phyloP scores from a whole-genome alignment of 2,888 invertebrate species.

The Euproctis similis region DNA sequence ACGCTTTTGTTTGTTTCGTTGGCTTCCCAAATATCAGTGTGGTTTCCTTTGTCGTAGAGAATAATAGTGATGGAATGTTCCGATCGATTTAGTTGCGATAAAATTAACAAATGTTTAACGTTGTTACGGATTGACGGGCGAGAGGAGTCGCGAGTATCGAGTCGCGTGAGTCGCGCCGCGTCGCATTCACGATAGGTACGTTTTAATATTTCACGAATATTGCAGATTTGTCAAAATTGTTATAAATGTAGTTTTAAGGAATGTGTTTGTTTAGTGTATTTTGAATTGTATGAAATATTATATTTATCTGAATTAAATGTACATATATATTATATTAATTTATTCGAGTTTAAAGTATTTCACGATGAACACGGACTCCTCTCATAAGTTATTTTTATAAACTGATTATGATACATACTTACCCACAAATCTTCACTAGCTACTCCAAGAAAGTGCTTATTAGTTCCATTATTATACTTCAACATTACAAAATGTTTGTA shows the following conservation, averaged over 20 bases:
- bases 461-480: conserved; percentile 73
- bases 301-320: conserved; percentile 27
- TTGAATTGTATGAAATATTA: conserved; percentile 15
- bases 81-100: conserved; percentile 46
- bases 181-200: conserved; percentile 21
- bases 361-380: conserved; percentile 45
- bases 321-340: conserved; percentile 28
- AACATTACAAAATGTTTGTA: conserved; percentile 74
- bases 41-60: conserved; percentile 59
- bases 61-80: conserved; percentile 67
- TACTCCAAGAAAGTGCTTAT: conserved; percentile 67
- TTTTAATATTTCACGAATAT: conserved; percentile 13
- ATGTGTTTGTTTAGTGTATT: conserved; percentile 8
- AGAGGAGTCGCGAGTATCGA: too few relatives aligned
- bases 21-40: conserved; percentile 72
- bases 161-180: conserved; percentile 18
- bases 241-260: conserved; percentile 8
- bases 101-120: conserved; percentile 20
- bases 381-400: conserved; percentile 47
- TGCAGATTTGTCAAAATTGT: conserved; percentile 18
- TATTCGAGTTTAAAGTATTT: conserved; percentile 21
- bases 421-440: conserved; percentile 60
- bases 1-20: conserved; percentile 69
- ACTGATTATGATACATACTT: conserved; percentile 43
- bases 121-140: conserved; percentile 17